Evolutionary conservation across 2,888 invertebrate genomes (phyloP).

Genomic region (Criorhina ranunculi): DNA sequence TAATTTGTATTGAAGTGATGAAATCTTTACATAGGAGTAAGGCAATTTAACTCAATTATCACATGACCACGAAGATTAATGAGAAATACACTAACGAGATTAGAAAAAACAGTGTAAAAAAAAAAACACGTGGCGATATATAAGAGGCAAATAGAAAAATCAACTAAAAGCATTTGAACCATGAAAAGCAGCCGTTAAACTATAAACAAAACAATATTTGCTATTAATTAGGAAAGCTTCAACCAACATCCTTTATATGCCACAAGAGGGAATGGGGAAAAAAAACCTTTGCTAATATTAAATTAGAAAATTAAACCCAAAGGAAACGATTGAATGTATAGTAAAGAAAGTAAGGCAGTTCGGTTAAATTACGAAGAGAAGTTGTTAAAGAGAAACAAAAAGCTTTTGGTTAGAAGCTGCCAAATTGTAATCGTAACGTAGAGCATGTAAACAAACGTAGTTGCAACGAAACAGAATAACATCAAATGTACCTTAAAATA

Average conservation of each 20-base stretch:
- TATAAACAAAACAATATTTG: conserved; percentile 38
- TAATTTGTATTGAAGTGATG: conserved; percentile 31
- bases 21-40: conserved; percentile 48
- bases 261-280: conserved; percentile 14
- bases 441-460: conserved; percentile 67
- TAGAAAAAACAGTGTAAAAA: conserved; percentile 1
- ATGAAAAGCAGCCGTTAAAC: conserved; percentile 40
- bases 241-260: neutral
- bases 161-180: conserved; percentile 32
- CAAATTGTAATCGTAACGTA: conserved; percentile 29
- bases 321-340: neutral
- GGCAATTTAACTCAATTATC: conserved; percentile 65
- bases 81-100: neutral
- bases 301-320: conserved; percentile 20
- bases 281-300: neutral
- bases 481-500: conserved; percentile 1
- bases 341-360: neutral
- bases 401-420: conserved; percentile 41
- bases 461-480: conserved; percentile 21
- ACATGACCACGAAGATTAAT: conserved; percentile 46
- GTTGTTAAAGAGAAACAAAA: conserved; percentile 20
- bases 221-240: conserved; percentile 32
- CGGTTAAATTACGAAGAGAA: conserved; percentile 31
- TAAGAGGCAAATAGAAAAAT: neutral
- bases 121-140: conserved; percentile 59